Percentiles rank a stretch among this genome's conserved stretches.
Conservation (phyloP, 2,113 vertebrate species). For the Columbina picui region DNA sequence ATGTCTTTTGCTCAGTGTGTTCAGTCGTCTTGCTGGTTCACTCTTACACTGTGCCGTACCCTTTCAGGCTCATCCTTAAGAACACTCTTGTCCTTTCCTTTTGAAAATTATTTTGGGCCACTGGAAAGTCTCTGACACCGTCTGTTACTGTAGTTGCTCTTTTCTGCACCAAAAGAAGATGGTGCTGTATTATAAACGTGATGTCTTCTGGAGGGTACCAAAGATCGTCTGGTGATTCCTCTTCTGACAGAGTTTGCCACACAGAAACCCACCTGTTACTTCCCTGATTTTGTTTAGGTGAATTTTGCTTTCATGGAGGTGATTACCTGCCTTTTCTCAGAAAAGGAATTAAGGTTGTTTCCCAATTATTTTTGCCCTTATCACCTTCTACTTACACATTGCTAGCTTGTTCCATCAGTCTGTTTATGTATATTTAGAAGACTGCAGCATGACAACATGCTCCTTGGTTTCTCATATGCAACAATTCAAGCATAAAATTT, state of each 20-base stretch:
- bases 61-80: not conserved
- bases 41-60: not conserved
- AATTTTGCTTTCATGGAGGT: not conserved
- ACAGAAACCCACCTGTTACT: not conserved
- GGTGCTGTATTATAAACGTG: not conserved
- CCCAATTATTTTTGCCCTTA: not conserved
- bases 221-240: not conserved
- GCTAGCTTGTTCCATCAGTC: not conserved
- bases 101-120: not conserved
- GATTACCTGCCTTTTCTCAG: not conserved
- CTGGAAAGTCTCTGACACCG: not conserved
- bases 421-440: not conserved
- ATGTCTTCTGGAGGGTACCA: not conserved
- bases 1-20: not conserved
- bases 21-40: not conserved
- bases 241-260: not conserved
- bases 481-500: not conserved
- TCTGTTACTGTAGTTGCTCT: not conserved
- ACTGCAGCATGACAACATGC: not conserved
- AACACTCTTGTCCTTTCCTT: not conserved
- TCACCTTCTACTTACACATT: not conserved
- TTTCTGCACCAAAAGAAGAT: not conserved
- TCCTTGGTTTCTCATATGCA: not conserved
- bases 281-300: not conserved
- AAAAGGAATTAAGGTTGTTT: not conserved